Evolutionary conservation across 2,797 vertebrate genomes (phyloP), one percentile per base, ranked within the genome.

Genomic region (Pachyuromys duprasi): DNA sequence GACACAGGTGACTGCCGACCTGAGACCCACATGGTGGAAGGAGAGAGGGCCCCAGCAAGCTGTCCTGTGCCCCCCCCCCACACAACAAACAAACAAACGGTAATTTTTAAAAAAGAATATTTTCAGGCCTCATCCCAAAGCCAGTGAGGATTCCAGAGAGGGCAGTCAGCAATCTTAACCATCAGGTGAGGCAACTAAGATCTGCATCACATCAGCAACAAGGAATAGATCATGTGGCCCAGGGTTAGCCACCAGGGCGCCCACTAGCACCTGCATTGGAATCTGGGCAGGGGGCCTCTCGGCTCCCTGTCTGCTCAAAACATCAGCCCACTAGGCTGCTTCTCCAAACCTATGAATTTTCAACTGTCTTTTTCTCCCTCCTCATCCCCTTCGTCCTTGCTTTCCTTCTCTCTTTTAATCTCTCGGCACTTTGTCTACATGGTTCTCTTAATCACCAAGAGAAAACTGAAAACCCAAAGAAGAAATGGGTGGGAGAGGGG

Each of bases 221-320:
- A 28, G 28, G 86, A 93, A 45, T 76, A 95, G 88, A 62, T 92
- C n/a, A 69, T 13, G 55, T n/a, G n/a, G 45, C 49, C 57, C 39
- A 53, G 88, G 53, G 86, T 28, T 94, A n/a, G 49, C 0, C 15
- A 42, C 45, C 20, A 74, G 42, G 88, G 13, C 1, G 15, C 36
- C 8, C 33, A n/a, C 86, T 39, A 76, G 53, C 24, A 22, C 39
- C 11, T 9, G 5, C 2, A 26, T 2, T 2, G 55, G 55, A 57
- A 57, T 18, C 17, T 18, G 55, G 55, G 55, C 55, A 57, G 55
- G 4, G 28, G 67, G 42, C 89, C 45, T 78, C 70, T 53, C 72
- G 86, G 36, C 8, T 84, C 31, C 24, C 69, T 18, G 4, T 39
- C n/a, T 69, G 3, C 60, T 88, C 88, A 88, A 17, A 91, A 86